A percentile compares a stretch with the other conserved stretches of the same genome.
Evolutionary conservation across 2,888 invertebrate species (phyloP).

Genomic region (Artemia sp.): DNA sequence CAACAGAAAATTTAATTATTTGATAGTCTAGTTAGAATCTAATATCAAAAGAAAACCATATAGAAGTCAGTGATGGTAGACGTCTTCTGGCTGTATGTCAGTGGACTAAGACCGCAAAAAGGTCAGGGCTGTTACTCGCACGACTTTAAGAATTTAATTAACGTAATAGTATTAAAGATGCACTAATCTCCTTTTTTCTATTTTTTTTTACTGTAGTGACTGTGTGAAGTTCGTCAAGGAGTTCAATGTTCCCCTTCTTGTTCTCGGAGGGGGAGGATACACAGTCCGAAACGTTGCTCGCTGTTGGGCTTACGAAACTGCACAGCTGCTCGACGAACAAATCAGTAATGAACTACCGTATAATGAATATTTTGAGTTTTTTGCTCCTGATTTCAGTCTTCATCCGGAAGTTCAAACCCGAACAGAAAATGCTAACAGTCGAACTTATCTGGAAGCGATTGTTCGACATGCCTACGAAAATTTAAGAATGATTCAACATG

Average conservation of each 20-base stretch:
- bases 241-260: constrained; percentile 73
- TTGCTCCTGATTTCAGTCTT: constrained; percentile 87
- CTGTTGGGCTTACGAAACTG: constrained; percentile 98
- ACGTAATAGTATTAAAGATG: no score
- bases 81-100: not conserved
- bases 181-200: no score
- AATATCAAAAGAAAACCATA: not conserved
- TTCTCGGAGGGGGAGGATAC: constrained; percentile 61
- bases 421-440: constrained; percentile 82
- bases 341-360: constrained; percentile 89
- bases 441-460: constrained; percentile 84
- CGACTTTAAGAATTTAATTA: no score
- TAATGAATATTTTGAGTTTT: constrained; percentile 90
- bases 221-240: constrained; percentile 92
- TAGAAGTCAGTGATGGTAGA: no score
- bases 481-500: constrained; percentile 75
- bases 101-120: not conserved
- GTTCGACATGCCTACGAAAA: constrained; percentile 73
- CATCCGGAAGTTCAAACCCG: constrained; percentile 78
- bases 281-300: constrained; percentile 90
- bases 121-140: not conserved
- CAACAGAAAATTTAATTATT: no score
- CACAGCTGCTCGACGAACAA: constrained; percentile 72
- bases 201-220: constrained; percentile 39
- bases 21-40: no score